Conservation (phyloP, 2,888 invertebrate species). For the Acrocera orbiculus region DNA sequence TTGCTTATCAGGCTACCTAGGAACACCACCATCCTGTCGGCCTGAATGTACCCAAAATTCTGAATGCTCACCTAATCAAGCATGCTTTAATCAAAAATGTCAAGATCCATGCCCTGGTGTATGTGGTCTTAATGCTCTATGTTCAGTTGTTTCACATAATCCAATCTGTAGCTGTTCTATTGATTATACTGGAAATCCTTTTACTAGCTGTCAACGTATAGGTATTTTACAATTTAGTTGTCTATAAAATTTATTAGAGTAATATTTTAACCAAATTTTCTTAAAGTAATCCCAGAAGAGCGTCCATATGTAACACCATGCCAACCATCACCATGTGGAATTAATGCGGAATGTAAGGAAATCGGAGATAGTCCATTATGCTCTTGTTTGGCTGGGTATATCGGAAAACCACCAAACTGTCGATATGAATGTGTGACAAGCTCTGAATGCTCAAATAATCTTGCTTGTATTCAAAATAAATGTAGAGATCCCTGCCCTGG, state of each 20-base stretch:
- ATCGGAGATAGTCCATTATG: slow-evolving; percentile 49
- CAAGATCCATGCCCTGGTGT: slow-evolving; percentile 57
- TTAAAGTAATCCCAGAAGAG: slow-evolving; percentile 14
- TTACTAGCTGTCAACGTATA: slow-evolving; percentile 36
- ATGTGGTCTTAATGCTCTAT: slow-evolving; percentile 53
- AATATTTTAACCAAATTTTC: slow-evolving; percentile 4
- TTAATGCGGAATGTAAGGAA: slow-evolving; percentile 37
- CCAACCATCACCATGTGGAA: slow-evolving; percentile 45
- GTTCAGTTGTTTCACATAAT: slow-evolving; percentile 55
- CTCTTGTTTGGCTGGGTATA: slow-evolving; percentile 48
- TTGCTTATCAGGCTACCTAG: slow-evolving; percentile 48
- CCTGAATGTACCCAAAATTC: slow-evolving; percentile 57
- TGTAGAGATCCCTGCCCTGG: slow-evolving; percentile 50
- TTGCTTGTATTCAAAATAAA: slow-evolving; percentile 46
- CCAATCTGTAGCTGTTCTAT: slow-evolving; percentile 52
- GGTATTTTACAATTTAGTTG: background rate
- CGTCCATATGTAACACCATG: no score
- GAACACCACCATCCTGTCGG: slow-evolving; percentile 52
- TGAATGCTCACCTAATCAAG: slow-evolving; percentile 50
- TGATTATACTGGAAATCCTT: slow-evolving; percentile 54
- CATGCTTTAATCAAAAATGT: slow-evolving; percentile 61
- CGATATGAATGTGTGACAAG: slow-evolving; percentile 58
- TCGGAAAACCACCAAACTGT: slow-evolving; percentile 57
- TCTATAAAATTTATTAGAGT: slow-evolving; percentile 4
- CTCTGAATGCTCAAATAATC: slow-evolving; percentile 40